Percentiles rank a stretch among this genome's conserved stretches.
These are phyloP conservation scores for Palythoa grandis DNA, from an alignment of 92 coral and sea anemone genomes.

Conservation along the genomic window DNA sequence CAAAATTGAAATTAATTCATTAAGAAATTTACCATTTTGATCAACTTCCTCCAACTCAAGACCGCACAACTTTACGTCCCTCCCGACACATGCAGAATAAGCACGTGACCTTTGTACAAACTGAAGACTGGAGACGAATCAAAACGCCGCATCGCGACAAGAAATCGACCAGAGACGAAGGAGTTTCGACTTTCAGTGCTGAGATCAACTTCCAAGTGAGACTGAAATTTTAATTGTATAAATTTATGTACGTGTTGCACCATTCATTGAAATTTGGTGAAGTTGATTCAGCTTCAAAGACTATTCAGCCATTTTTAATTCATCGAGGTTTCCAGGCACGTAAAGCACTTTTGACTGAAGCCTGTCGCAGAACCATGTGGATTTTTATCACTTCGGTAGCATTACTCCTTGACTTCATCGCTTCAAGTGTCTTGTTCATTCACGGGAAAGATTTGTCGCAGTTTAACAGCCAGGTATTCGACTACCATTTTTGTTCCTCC, in stretches of 20 bases:
- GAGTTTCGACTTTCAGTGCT: background rate
- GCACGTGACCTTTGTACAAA: slow-evolving; percentile 71
- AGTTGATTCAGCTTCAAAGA: too few relatives aligned
- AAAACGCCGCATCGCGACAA: background rate
- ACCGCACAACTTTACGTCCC: slow-evolving; percentile 39
- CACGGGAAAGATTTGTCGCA: slow-evolving; percentile 71
- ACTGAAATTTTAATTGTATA: too few relatives aligned
- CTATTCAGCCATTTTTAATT: too few relatives aligned
- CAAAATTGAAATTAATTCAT: slow-evolving; percentile 9
- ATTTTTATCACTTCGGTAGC: slow-evolving; percentile 15
- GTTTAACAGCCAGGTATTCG: slow-evolving; percentile 37
- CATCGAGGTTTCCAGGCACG: background rate
- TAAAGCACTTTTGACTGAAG: background rate
- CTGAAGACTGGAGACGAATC: slow-evolving; percentile 48
- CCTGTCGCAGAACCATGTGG: background rate
- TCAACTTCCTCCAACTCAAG: slow-evolving; percentile 32
- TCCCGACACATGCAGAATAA: slow-evolving; percentile 64
- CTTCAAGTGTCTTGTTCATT: slow-evolving; percentile 63
- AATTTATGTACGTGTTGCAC: too few relatives aligned
- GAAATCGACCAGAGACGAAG: slow-evolving; percentile 7
- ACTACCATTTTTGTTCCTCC: slow-evolving; percentile 77
- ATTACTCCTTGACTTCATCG: slow-evolving; percentile 57
- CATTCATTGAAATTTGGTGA: too few relatives aligned
- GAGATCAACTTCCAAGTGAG: too few relatives aligned
- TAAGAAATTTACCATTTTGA: slow-evolving; percentile 73